Evolutionary conservation across 2,888 invertebrate species (phyloP), one percentile per base, ranked within the genome.

Genomic region (Tromatobia lineatoria): DNA sequence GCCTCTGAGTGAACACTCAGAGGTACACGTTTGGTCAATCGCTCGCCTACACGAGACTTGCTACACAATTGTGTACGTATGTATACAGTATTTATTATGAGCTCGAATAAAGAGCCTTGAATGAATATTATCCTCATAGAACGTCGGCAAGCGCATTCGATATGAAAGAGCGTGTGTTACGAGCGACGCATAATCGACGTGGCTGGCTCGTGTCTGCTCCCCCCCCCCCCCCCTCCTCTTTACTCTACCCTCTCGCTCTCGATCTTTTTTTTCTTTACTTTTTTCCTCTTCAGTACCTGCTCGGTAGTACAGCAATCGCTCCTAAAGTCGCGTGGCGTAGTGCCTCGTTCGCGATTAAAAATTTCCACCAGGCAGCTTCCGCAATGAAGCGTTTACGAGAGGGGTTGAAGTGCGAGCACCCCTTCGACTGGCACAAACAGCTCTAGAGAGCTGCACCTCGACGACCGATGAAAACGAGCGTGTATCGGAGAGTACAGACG

Each of bases 321-420:
- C 52, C 54, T 45, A 47, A 10, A 64, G 50, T 52, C 69, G 70
- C 74, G 66, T 57, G 61, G 66, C 78, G 61, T 74, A n/a, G 57
- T 61, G 82, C 75, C 57, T 50, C 61, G 84, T 84, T 70, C 69
- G 81, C 85, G 87, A 87, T 88, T 84, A 87, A 87, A 87, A 88
- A 87, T 84, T 85, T 86, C 86, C 86, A 87, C 75, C 71, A 73
- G 82, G 82, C 67, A 70, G 82, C 54, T 70, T 84, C 52, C 57
- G 78, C 81, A 80, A 85, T 83, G 86, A 84, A 84, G 88, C 83
- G 82, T 86, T 64, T 73, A 85, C 76, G 79, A 81, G 76, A 66
- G 29, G 79, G 25, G 23, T 47, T 61, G 15, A 75, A 29, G 79
- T 52, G 69, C 61, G 67, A 38, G 69, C 45, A 29, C 61, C 74